A percentile compares a stretch with the other conserved stretches of the same genome.
Conservation (phyloP, 2,888 invertebrate species). For the Bruchidius siliquastri region DNA sequence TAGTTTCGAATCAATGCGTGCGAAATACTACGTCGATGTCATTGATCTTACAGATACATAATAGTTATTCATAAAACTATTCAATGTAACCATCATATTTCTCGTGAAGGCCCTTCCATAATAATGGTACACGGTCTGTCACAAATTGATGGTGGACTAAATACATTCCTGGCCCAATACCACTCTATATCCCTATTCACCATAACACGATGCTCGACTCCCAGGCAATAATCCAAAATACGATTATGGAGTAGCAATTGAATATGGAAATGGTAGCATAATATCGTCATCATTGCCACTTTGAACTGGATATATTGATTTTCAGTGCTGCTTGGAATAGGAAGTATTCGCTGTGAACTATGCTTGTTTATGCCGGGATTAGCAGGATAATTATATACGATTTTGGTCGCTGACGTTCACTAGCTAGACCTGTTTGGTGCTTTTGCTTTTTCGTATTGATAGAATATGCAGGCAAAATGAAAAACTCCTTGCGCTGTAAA, state of each 20-base stretch:
- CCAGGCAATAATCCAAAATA: constrained; percentile 7
- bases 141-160: not conserved
- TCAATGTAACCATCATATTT: too few species aligned
- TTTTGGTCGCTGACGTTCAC: not conserved
- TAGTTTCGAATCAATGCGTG: too few species aligned
- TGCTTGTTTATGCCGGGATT: not conserved
- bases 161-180: not conserved
- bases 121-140: not conserved
- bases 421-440: too few species aligned
- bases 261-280: constrained; percentile 12
- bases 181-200: not conserved
- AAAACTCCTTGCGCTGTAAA: too few species aligned
- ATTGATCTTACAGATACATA: too few species aligned
- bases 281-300: constrained; percentile 13
- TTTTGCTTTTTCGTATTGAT: too few species aligned
- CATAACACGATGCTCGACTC: not conserved
- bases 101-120: too few species aligned
- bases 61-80: too few species aligned
- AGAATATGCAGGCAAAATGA: too few species aligned
- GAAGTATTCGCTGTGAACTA: not conserved
- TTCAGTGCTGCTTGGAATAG: not conserved
- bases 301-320: constrained; percentile 13
- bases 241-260: constrained; percentile 14
- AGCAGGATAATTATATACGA: not conserved
- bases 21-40: too few species aligned